These are phyloP conservation scores for Zophobas atratus DNA, from an alignment of 1,140 invertebrate species.

Conservation along the genomic window DNA sequence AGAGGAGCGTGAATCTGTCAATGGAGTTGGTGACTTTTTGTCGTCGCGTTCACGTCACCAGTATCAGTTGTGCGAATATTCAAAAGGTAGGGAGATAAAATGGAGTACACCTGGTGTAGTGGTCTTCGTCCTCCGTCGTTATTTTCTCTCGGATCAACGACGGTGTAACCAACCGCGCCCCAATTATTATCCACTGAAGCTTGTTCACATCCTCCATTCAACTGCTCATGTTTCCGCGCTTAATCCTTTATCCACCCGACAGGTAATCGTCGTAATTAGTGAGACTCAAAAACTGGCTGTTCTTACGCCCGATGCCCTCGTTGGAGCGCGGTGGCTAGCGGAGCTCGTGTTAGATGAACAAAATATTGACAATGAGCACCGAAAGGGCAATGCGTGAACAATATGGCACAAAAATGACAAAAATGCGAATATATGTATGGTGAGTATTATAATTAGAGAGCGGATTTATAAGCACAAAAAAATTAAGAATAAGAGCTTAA, in stretches of 20 bases:
- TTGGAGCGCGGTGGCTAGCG: too few species aligned
- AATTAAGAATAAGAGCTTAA: too few species aligned
- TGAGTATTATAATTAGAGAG: too few species aligned
- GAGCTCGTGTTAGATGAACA: too few species aligned
- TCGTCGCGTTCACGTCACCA: conserved; percentile 7
- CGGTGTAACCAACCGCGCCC: conserved; percentile 64
- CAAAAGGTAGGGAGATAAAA: conserved; percentile 28
- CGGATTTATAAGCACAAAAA: too few species aligned
- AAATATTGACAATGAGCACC: too few species aligned
- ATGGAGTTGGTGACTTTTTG: conserved; percentile 39
- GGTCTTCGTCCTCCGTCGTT: conserved; percentile 60
- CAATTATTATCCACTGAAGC: conserved; percentile 63
- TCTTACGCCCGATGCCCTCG: not conserved
- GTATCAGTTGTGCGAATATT: conserved; percentile 20
- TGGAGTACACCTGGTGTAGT: conserved; percentile 52
- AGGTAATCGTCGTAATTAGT: conserved; percentile 31
- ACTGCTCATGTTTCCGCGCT: conserved; percentile 7
- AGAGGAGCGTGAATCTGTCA: conserved; percentile 34
- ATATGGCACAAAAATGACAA: too few species aligned
- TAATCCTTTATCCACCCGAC: conserved; percentile 2
- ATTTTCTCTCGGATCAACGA: conserved; percentile 63
- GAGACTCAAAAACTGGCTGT: not conserved
- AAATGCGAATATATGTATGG: too few species aligned
- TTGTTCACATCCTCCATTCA: conserved; percentile 50
- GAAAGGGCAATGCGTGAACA: too few species aligned